phyloP scores from a whole-genome alignment of 2,797 vertebrate genomes.

The Melanotaenia maccullochi region DNA sequence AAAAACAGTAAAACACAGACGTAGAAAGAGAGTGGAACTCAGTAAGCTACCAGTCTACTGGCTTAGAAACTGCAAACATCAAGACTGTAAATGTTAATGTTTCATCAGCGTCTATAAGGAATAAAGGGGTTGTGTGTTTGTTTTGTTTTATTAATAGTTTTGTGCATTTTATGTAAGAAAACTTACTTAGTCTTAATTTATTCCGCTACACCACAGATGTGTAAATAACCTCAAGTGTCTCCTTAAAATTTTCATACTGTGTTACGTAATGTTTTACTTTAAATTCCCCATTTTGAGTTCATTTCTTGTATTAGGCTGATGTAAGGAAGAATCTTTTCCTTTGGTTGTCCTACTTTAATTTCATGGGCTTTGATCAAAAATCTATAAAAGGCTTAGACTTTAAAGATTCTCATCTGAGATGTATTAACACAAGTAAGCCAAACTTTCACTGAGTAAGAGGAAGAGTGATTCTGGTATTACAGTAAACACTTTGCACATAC shows the following conservation, averaged over 20 bases:
- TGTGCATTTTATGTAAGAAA: background rate
- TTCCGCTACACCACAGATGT: background rate
- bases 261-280: background rate
- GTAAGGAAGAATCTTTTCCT: background rate
- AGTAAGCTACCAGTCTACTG: background rate
- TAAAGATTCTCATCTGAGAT: background rate
- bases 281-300: background rate
- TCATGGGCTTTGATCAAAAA: background rate
- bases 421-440: background rate
- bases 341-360: background rate
- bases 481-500: background rate
- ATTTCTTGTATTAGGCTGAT: background rate
- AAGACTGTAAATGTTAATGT: background rate
- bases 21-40: background rate
- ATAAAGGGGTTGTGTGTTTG: background rate
- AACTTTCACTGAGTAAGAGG: background rate
- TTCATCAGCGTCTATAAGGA: background rate
- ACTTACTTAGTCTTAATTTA: background rate
- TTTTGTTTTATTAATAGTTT: slow-evolving; percentile 3
- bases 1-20: background rate
- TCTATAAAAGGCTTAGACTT: background rate
- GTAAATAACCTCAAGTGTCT: slow-evolving; percentile 4
- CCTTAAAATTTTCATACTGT: background rate
- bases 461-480: background rate
- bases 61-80: background rate